Percentiles rank a stretch among this genome's conserved stretches.
These are phyloP conservation scores for Synergus japonicus DNA, from an alignment of 2,888 invertebrate species.

Conservation along the genomic window DNA sequence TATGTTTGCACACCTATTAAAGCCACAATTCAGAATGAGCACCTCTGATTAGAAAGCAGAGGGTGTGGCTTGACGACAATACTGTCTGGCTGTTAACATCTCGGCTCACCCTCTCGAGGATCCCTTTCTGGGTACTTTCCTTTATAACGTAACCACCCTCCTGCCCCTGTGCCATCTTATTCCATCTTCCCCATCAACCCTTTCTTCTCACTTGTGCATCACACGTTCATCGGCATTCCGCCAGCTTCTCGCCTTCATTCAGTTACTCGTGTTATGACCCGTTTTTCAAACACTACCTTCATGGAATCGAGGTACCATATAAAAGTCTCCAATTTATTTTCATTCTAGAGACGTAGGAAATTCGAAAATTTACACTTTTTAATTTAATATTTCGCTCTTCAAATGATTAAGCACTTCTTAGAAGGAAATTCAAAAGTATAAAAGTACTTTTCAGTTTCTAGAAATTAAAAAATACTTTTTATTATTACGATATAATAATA, in stretches of 20 bases:
- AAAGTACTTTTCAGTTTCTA: no score
- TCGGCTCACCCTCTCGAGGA: constrained; percentile 59
- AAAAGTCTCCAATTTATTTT: background rate
- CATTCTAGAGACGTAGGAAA: background rate
- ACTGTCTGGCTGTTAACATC: constrained; percentile 67
- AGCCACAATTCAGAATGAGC: constrained; percentile 51
- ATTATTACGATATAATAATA: no score
- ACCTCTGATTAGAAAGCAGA: constrained; percentile 59
- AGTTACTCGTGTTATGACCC: constrained; percentile 10
- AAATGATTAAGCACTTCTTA: no score
- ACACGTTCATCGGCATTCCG: constrained; percentile 17
- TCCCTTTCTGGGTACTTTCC: constrained; percentile 62
- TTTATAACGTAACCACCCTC: constrained; percentile 55
- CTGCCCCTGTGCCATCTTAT: background rate
- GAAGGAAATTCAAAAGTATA: no score
- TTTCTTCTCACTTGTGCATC: constrained; percentile 41
- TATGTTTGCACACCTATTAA: constrained; percentile 45
- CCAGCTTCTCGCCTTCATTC: constrained; percentile 28
- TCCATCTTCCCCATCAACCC: constrained; percentile 39
- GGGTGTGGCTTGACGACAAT: constrained; percentile 63
- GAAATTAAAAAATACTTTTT: no score
- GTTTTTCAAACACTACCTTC: constrained; percentile 1
- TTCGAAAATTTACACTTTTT: no score
- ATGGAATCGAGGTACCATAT: background rate
- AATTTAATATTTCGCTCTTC: no score